Evolutionary conservation across 2,888 invertebrate species (phyloP), one percentile per base, ranked within the genome.

Genomic region (Lysandra coridon): DNA sequence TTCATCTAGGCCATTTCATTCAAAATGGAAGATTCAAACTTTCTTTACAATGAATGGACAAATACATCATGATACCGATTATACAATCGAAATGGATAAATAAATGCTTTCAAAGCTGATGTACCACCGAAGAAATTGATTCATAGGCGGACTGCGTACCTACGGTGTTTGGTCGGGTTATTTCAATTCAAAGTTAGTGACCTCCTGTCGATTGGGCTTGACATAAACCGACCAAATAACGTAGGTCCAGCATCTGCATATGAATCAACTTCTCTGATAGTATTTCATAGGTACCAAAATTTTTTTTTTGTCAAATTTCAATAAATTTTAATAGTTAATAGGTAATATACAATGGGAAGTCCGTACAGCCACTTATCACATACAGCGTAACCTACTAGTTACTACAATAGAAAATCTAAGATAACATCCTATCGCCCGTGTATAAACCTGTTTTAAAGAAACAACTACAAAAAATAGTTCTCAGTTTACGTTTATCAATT

Each of bases 311-410:
- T 73, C 17, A 80, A 62, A 80, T 49, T 74, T 79, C 77, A 80
- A n/a, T 69, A 30, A 23, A 69, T 69, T 69, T 23, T 69, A 33
- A 69, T 30, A 62, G 23, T 23, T 69, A 33, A 69, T 30, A 62
- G 23, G 62, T 30, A 69, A 69, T 69, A 81, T 81, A 89, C 88
- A 90, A 86, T 86, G 89, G 87, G 85, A 89, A 87, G 87, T 86
- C 89, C 89, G 91, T 93, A 93, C 94, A 94, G 93, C 93, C 94
- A 92, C 93, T 93, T 94, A 94, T 94, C 94, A 94, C 94, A 93
- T 91, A 93, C 90, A 92, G 88, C 90, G 84, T 91, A 89, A 92
- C 83, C 88, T 89, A 90, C 90, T 90, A 92, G 86, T 90, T 89
- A 91, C 91, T 93, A 93, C 88, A 86, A 92, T 94, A 94, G 92